These are phyloP conservation scores for Argyresthia albistria DNA, from an alignment of 2,888 invertebrate genomes.

Conservation along the genomic window DNA sequence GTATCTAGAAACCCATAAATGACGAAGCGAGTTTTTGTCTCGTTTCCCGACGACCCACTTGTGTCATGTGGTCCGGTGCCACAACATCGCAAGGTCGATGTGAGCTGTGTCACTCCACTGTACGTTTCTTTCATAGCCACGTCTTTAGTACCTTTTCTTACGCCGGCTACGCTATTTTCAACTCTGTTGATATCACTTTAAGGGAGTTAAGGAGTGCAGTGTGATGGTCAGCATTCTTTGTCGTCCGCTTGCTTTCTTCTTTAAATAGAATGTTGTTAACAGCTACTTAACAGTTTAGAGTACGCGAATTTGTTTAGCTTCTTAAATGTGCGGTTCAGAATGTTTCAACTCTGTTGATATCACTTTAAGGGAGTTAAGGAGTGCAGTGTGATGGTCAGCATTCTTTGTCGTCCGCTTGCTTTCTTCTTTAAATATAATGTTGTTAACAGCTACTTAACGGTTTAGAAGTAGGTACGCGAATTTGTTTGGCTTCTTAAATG, in stretches of 20 bases:
- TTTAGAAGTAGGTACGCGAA: background rate
- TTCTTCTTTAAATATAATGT: slow-evolving; percentile 42
- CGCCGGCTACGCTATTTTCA: slow-evolving; percentile 2
- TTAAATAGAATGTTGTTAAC: slow-evolving; percentile 33
- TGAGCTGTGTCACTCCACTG: slow-evolving; percentile 15
- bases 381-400: slow-evolving; percentile 20
- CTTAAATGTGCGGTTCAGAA: too few species aligned
- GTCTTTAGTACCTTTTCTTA: slow-evolving; percentile 1
- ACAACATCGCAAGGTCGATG: slow-evolving; percentile 48
- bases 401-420: slow-evolving; percentile 28
- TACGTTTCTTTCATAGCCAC: slow-evolving; percentile 16
- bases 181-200: background rate
- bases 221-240: slow-evolving; percentile 23
- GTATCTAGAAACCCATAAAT: slow-evolving; percentile 37
- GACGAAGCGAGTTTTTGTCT: slow-evolving; percentile 51
- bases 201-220: background rate
- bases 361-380: background rate
- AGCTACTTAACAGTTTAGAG: slow-evolving; percentile 16
- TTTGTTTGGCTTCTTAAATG: slow-evolving; percentile 1
- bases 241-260: slow-evolving; percentile 34
- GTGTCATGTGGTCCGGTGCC: slow-evolving; percentile 18
- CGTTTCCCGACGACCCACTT: slow-evolving; percentile 57
- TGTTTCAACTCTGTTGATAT: background rate
- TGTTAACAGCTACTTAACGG: slow-evolving; percentile 19
- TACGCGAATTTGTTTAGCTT: background rate